Conservation (phyloP, 2,888 invertebrate genomes). For the Tuta absoluta region DNA sequence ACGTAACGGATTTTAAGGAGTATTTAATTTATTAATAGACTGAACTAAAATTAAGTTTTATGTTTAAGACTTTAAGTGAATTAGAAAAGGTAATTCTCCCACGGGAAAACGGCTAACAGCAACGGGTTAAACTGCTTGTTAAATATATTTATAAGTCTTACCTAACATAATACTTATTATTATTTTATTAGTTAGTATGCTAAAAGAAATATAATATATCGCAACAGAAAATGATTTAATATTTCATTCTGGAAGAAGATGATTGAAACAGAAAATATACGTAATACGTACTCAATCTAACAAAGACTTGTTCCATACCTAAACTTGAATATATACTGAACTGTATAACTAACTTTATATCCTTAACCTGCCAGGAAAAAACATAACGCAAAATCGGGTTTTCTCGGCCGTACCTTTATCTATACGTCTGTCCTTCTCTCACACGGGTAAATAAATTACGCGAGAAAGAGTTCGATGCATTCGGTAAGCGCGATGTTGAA, state of each 20-base stretch:
- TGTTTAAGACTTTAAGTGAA: too few relatives aligned
- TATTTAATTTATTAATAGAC: too few relatives aligned
- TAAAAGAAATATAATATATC: too few relatives aligned
- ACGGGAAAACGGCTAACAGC: too few relatives aligned
- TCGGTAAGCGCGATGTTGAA: constrained; percentile 28
- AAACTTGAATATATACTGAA: constrained; percentile 29
- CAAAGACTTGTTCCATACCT: constrained; percentile 26
- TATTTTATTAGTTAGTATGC: too few relatives aligned
- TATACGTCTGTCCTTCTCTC: constrained; percentile 43
- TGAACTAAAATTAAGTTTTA: too few relatives aligned
- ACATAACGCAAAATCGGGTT: constrained; percentile 45
- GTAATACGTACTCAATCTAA: constrained; percentile 9
- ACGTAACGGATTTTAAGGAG: too few relatives aligned
- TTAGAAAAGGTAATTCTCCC: too few relatives aligned
- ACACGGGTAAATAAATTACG: constrained; percentile 28
- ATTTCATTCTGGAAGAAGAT: not conserved
- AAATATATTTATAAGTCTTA: too few relatives aligned
- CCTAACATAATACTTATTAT: too few relatives aligned
- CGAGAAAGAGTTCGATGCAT: constrained; percentile 42
- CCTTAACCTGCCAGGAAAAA: constrained; percentile 47
- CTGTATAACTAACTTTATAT: constrained; percentile 41
- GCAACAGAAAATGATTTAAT: not conserved
- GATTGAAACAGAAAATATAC: not conserved
- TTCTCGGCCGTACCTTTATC: constrained; percentile 32
- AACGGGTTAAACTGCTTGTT: too few relatives aligned